Base-by-base conservation (phyloP, 1,140 invertebrate genomes). In the Zophobas atratus region DNA sequence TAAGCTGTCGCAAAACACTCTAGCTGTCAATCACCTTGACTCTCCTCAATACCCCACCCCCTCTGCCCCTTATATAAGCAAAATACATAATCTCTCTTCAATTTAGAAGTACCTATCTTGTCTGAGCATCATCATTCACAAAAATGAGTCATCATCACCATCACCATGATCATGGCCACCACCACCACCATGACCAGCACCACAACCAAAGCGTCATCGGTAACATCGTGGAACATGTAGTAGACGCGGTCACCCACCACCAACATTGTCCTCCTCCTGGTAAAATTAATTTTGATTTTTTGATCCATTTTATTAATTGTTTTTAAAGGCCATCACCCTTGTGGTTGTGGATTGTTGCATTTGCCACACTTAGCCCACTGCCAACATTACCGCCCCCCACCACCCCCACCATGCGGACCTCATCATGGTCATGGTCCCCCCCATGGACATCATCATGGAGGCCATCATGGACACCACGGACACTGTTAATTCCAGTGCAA, bases 371-470 rank as follows among this genome's bases (percentile, higher is more conserved):
- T 51, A 20, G 2, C 49, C 20, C 57, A 63, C n/a, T 43, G 39
- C 57, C 57, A 63, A 6, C 57, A 63, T 20, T 20, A 32, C 57
- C 57, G n/a, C 2, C 57, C 35, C 6, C 36, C 36, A 63, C 57
- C 57, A 63, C 57, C 57, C 6, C 57, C 6, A 34, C 57, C 6
- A 2, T 2, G 6, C 35, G 8, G 34, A 32, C 6, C 2, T 8
- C 57, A 63, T 2, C 6, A 63, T 63, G 6, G 33, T 8, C 57
- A 51, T 51, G 4, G 20, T 20, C 57, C 6, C 57, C 6, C 2
- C 57, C 6, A 2, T 2, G 6, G 34, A 32, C 6, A 34, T 8
- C 57, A 63, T 2, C 6, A 63, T 63, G 6, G 33, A 2, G 8
- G 20, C 20, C 4, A 4, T 20, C 49, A 51, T 51, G 49, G n/a